Percentiles rank a stretch among this genome's conserved stretches.
These are phyloP conservation scores for Stenodema calcarata DNA, from an alignment of 2,888 invertebrate genomes.

Conservation along the genomic window DNA sequence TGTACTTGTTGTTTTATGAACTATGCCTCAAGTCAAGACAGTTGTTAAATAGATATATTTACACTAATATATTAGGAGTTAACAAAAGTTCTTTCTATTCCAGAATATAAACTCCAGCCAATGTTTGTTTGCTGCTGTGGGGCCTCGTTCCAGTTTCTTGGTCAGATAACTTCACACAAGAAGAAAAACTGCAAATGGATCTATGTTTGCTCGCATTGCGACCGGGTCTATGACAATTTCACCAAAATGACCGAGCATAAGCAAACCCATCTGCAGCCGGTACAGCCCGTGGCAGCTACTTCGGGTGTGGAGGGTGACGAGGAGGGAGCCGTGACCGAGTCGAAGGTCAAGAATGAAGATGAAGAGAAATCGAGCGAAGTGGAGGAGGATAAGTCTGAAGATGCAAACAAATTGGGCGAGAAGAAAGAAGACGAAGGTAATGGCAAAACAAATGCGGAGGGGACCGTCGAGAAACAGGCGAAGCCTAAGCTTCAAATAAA, in stretches of 20 bases:
- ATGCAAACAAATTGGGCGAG: neutral
- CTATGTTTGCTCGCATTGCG: slow-evolving; percentile 35
- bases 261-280: neutral
- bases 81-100: neutral
- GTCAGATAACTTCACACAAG: slow-evolving; percentile 37
- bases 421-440: neutral
- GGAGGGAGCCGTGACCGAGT: neutral
- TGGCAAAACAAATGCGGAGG: neutral
- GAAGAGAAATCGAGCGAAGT: neutral
- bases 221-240: slow-evolving; percentile 24
- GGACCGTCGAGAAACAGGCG: no score
- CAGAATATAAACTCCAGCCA: slow-evolving; percentile 22
- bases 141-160: slow-evolving; percentile 28
- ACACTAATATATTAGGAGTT: neutral
- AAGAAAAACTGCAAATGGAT: slow-evolving; percentile 32
- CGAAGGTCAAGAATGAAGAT: neutral
- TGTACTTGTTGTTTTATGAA: no score
- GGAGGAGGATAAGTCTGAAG: neutral
- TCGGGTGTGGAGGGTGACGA: neutral
- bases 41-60: no score
- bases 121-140: slow-evolving; percentile 33
- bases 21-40: no score
- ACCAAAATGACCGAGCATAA: slow-evolving; percentile 14
- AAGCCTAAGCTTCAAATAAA: neutral
- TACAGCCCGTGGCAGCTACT: neutral